phyloP scores from a whole-genome alignment of 2,888 invertebrate species.

The Campopleginae sp. region DNA sequence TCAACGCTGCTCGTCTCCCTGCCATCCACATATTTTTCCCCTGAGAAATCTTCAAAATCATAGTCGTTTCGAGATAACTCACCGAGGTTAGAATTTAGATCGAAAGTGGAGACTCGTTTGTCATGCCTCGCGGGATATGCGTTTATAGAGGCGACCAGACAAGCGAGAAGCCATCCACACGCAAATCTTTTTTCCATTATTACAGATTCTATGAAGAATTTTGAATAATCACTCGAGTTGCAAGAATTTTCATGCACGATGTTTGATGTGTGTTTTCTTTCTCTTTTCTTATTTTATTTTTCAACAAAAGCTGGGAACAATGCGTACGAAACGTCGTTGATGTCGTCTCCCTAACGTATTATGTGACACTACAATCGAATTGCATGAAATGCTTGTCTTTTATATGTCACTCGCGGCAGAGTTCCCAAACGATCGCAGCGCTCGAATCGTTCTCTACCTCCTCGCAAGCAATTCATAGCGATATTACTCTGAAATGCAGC shows the following conservation, averaged over 20 bases:
- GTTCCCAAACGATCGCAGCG: conserved; percentile 65
- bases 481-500: conserved; percentile 67
- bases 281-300: background rate
- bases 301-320: background rate
- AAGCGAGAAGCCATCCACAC: conserved; percentile 49
- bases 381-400: conserved; percentile 74
- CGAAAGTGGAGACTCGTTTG: conserved; percentile 73
- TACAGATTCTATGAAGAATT: background rate
- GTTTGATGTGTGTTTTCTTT: background rate
- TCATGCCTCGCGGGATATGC: conserved; percentile 50
- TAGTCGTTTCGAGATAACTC: conserved; percentile 85
- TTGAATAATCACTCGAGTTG: background rate
- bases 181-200: conserved; percentile 52
- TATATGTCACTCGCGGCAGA: conserved; percentile 72
- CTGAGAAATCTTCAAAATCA: conserved; percentile 67
- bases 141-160: conserved; percentile 59
- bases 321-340: conserved; percentile 4
- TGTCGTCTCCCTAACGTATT: conserved; percentile 67
- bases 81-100: background rate
- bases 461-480: conserved; percentile 68
- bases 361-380: conserved; percentile 74
- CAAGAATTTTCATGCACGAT: background rate
- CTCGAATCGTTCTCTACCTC: conserved; percentile 43
- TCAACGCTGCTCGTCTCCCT: conserved; percentile 75
- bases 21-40: conserved; percentile 77